Evolutionary conservation across 2,888 invertebrate species (phyloP), one percentile per base, ranked within the genome.

Genomic region (Lucinisca nassula): DNA sequence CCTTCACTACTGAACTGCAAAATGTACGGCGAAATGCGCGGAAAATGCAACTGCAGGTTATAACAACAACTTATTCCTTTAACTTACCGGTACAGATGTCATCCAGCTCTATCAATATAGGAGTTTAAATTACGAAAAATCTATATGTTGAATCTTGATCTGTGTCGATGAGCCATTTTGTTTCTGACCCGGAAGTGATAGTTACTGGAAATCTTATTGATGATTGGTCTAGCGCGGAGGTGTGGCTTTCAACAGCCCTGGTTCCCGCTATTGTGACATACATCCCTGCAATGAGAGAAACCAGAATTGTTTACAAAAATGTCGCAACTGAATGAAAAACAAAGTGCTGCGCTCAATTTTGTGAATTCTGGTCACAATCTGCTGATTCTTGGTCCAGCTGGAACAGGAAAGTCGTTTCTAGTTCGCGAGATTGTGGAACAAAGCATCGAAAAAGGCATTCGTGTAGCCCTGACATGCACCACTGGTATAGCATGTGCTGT

Each of bases 401-500:
- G 86, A 12, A 86, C 86, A 3, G 86, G 86, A 14, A 86, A 86
- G 49, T 40, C 82, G 12, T 72, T 79, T 49, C 35, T 58, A 32
- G 58, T 86, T 1, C 49, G 49, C 14, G 49, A 51, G 51, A 79
- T 86, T n/a, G 70, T 72, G 14, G 32, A 73, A 37, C 51, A 21
- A 17, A 67, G 55, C 45, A 10, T 32, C 0, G 24, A 35, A 51
- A 74, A 49, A 24, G 76, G 79, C 6, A 75, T 67, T n/a, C 10
- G n/a, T 8, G 67, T 79, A 21, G 32, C 79, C 32, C 67, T 82
- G 17, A 86, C 86, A 70, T 74, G 75, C 10, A 86, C 86, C 21
- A 86, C 86, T 38, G 86, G 86, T 0, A 86, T 86, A 8, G 82
- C 86, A 30, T 86, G 86, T 24, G 38, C 32, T n/a, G 24, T 86